phyloP scores from a whole-genome alignment of 2,888 invertebrate genomes.

The Acanthoscelides obtectus region DNA sequence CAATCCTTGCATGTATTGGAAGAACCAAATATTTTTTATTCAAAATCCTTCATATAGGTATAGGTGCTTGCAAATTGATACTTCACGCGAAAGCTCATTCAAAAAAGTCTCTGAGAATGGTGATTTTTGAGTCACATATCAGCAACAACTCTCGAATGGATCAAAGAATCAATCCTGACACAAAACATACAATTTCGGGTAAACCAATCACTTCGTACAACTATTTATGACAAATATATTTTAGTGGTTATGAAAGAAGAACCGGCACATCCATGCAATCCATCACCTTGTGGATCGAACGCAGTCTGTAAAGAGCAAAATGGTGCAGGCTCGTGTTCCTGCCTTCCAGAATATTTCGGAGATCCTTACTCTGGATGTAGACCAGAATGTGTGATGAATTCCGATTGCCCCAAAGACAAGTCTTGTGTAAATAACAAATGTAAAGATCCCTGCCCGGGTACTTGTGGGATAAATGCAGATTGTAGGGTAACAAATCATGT shows the following conservation, averaged over 20 bases:
- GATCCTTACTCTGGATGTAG: slow-evolving; percentile 83
- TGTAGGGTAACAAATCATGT: slow-evolving; percentile 80
- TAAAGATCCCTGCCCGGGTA: slow-evolving; percentile 75
- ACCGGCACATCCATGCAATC: slow-evolving; percentile 66
- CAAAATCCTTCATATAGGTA: too few species aligned
- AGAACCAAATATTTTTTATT: too few species aligned
- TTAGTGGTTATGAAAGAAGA: slow-evolving; percentile 52
- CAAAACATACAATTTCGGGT: neutral
- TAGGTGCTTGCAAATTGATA: too few species aligned
- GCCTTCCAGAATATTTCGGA: slow-evolving; percentile 77
- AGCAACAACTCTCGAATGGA: neutral
- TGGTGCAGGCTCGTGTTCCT: slow-evolving; percentile 77
- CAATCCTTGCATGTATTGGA: too few species aligned
- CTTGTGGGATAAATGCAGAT: slow-evolving; percentile 78
- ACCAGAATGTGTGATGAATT: slow-evolving; percentile 84
- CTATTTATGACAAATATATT: slow-evolving; percentile 13
- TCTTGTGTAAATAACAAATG: slow-evolving; percentile 83
- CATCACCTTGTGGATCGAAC: slow-evolving; percentile 82
- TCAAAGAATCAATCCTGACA: neutral
- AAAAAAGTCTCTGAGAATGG: too few species aligned
- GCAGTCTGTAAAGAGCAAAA: slow-evolving; percentile 78
- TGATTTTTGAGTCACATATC: too few species aligned
- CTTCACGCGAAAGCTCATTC: too few species aligned
- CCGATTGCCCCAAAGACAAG: slow-evolving; percentile 71
- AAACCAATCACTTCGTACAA: too few species aligned